Evolutionary conservation across 2,797 vertebrate species (phyloP).

Genomic region (Prunella strophiata): DNA sequence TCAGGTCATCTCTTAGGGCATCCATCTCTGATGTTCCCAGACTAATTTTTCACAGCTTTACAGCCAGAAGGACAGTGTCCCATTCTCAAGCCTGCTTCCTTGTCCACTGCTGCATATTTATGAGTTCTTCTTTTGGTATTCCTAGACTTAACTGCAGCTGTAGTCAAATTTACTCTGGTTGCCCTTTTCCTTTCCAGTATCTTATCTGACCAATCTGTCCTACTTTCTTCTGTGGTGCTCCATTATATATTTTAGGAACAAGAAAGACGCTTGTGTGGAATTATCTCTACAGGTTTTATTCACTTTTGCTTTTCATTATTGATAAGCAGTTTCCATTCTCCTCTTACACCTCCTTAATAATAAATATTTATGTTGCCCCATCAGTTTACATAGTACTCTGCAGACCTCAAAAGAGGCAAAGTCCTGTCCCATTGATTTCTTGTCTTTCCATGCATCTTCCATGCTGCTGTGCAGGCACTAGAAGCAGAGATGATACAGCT

Average conservation of each 20-base stretch:
- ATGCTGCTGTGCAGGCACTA: neutral
- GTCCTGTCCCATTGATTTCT: neutral
- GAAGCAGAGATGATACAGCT: neutral
- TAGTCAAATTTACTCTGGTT: neutral
- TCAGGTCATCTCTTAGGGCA: neutral
- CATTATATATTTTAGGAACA: neutral
- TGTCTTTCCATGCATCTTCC: neutral
- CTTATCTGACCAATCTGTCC: neutral
- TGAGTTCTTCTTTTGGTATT: neutral
- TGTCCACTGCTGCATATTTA: neutral
- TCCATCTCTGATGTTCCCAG: neutral
- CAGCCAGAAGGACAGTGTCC: neutral
- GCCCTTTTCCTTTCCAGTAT: neutral
- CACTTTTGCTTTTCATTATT: conserved; percentile 9
- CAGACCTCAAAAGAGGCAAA: neutral
- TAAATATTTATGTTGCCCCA: neutral
- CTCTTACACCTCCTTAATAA: neutral
- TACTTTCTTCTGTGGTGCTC: neutral
- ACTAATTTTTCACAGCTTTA: neutral
- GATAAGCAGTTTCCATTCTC: neutral
- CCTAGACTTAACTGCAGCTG: neutral
- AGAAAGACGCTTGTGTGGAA: neutral
- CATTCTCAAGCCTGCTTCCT: neutral
- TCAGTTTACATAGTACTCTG: neutral
- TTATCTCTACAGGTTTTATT: neutral